These are phyloP conservation scores for Lathronympha strigana DNA, from an alignment of 2,888 invertebrate genomes.

Conservation along the genomic window DNA sequence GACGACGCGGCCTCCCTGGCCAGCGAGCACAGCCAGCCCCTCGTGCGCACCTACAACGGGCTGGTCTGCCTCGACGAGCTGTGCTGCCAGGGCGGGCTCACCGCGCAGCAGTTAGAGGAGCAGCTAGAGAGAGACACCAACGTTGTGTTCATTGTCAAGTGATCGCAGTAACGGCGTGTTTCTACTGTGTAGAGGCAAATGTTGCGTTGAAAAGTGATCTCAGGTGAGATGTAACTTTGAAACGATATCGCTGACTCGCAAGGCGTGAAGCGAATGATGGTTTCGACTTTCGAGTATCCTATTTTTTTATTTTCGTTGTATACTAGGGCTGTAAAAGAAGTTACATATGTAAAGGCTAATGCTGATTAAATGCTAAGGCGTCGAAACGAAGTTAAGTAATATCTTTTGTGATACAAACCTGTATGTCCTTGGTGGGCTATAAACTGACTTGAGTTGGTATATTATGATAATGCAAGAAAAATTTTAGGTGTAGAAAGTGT, in stretches of 20 bases:
- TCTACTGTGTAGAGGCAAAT: neutral
- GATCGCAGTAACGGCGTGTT: conserved; percentile 45
- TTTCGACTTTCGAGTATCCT: neutral
- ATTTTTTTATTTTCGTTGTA: neutral
- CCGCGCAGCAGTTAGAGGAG: conserved; percentile 89
- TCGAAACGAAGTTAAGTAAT: no score
- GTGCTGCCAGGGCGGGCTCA: conserved; percentile 90
- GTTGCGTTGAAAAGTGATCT: conserved; percentile 13
- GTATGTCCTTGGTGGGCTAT: no score
- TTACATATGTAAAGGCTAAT: no score
- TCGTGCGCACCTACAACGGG: conserved; percentile 74
- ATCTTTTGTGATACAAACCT: no score
- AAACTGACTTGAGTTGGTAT: neutral
- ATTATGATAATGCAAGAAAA: neutral
- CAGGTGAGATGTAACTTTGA: neutral
- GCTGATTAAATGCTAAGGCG: no score
- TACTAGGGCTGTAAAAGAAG: no score
- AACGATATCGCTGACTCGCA: no score
- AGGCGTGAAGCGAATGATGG: neutral
- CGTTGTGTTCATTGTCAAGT: conserved; percentile 85
- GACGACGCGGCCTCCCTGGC: conserved; percentile 62
- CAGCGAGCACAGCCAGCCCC: conserved; percentile 71
- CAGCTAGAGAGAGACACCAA: conserved; percentile 90
- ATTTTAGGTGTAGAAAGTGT: neutral
- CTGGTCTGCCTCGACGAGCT: conserved; percentile 91